phyloP scores from a whole-genome alignment of 2,797 vertebrate genomes.

The Chaunax sp. region DNA sequence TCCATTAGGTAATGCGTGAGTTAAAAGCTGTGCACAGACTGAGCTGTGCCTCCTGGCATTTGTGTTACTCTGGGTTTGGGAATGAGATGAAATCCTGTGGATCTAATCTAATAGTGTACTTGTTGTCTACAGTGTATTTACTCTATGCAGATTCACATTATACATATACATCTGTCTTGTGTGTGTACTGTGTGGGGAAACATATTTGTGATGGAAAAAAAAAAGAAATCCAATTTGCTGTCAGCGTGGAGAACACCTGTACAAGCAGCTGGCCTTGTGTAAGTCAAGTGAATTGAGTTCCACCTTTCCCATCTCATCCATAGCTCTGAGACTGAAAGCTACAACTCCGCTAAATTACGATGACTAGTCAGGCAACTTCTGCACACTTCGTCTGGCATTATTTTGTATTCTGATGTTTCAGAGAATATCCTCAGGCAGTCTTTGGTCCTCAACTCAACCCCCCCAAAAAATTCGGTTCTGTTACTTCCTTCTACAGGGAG shows the following conservation, averaged over 20 bases:
- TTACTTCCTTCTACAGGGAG: constrained; percentile 20
- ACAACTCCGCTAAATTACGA: constrained; percentile 32
- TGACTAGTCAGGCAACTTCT: constrained; percentile 16
- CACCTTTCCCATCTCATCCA: constrained; percentile 49
- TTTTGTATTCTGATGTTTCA: constrained; percentile 47
- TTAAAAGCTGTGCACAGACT: constrained; percentile 31
- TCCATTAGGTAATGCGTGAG: constrained; percentile 59
- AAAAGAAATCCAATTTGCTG: constrained; percentile 27
- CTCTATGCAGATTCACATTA: constrained; percentile 29
- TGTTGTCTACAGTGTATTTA: constrained; percentile 5
- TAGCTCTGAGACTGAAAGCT: constrained; percentile 32
- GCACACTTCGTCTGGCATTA: constrained; percentile 1
- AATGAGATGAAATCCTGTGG: constrained; percentile 15
- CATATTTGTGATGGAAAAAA: constrained; percentile 6
- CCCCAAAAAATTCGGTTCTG: constrained; percentile 12
- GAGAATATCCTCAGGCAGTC: constrained; percentile 47
- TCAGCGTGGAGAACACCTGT: constrained; percentile 38
- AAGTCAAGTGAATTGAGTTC: constrained; percentile 46
- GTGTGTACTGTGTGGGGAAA: neutral
- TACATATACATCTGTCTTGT: constrained; percentile 18
- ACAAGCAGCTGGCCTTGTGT: constrained; percentile 38
- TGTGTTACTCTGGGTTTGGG: constrained; percentile 7
- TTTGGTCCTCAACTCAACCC: constrained; percentile 33
- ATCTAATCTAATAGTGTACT: constrained; percentile 3
- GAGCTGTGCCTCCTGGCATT: constrained; percentile 38